A percentile compares a stretch with the other conserved stretches of the same genome.
phyloP scores from a whole-genome alignment of 2,888 invertebrate genomes.

The Caenorhabditis doughertyi region DNA sequence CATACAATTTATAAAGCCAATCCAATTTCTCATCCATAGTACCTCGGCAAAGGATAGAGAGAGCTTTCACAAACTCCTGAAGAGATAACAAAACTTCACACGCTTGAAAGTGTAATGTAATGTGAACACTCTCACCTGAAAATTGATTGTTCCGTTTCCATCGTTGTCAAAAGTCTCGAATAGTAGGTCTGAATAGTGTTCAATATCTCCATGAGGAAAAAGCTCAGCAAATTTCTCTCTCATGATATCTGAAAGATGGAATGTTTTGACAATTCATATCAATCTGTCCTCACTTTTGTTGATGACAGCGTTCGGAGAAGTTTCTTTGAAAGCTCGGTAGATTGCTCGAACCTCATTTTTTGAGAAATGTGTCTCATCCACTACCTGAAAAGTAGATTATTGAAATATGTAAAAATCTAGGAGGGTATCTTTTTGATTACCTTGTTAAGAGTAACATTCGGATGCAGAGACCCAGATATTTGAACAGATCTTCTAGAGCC shows the following conservation, averaged over 20 bases:
- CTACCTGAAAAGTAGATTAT: constrained; percentile 78
- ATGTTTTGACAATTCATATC: constrained; percentile 23
- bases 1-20: constrained; percentile 80
- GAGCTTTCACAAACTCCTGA: constrained; percentile 78
- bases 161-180: constrained; percentile 80
- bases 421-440: not conserved
- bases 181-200: constrained; percentile 79
- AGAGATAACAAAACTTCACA: no score
- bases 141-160: constrained; percentile 79
- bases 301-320: constrained; percentile 79
- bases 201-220: constrained; percentile 79
- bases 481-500: constrained; percentile 47
- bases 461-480: constrained; percentile 27
- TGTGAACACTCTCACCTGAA: constrained; percentile 69
- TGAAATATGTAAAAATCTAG: not conserved
- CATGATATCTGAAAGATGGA: constrained; percentile 71
- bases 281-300: constrained; percentile 67
- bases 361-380: constrained; percentile 79
- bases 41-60: constrained; percentile 78
- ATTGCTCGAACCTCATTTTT: constrained; percentile 78
- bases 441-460: constrained; percentile 56
- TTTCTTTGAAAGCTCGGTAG: constrained; percentile 80
- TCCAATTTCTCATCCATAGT: constrained; percentile 79
- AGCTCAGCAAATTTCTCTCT: constrained; percentile 78
- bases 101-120: constrained; percentile 17